phyloP scores from a whole-genome alignment of 1,140 invertebrate species.

The Whitmania pigra region DNA sequence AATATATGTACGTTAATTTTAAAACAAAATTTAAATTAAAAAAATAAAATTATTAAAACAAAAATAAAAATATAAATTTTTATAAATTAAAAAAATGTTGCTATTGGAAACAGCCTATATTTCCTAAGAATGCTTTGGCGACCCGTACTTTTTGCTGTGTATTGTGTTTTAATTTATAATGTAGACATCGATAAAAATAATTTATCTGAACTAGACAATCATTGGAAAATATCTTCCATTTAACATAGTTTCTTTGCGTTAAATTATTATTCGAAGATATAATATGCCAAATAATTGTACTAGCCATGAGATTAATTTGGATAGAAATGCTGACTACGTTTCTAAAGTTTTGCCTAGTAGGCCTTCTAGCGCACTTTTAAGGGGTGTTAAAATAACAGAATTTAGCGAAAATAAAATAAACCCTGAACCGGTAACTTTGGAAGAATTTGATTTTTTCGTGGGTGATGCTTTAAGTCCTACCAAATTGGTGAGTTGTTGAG shows the following conservation, averaged over 20 bases:
- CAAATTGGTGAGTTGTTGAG: constrained; percentile 29
- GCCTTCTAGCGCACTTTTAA: constrained; percentile 32
- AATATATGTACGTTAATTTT: background rate
- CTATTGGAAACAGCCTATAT: background rate
- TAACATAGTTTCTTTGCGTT: background rate
- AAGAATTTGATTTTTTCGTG: constrained; percentile 37
- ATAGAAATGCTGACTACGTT: background rate
- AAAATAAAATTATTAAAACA: background rate
- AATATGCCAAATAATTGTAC: background rate
- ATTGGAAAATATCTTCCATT: background rate
- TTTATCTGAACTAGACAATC: background rate
- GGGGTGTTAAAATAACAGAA: constrained; percentile 40
- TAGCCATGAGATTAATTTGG: background rate
- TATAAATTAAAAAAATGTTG: background rate
- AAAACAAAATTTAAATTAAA: background rate
- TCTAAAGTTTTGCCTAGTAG: constrained; percentile 13
- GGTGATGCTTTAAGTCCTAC: constrained; percentile 37
- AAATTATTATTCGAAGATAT: background rate
- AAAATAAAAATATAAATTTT: background rate
- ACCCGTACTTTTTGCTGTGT: background rate
- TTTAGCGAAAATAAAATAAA: constrained; percentile 34
- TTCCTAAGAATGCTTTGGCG: background rate
- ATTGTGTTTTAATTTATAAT: background rate
- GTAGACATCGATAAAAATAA: background rate
- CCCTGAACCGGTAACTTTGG: constrained; percentile 35